phyloP scores from a whole-genome alignment of 2,113 vertebrate genomes.

The Otocyon megalotis region DNA sequence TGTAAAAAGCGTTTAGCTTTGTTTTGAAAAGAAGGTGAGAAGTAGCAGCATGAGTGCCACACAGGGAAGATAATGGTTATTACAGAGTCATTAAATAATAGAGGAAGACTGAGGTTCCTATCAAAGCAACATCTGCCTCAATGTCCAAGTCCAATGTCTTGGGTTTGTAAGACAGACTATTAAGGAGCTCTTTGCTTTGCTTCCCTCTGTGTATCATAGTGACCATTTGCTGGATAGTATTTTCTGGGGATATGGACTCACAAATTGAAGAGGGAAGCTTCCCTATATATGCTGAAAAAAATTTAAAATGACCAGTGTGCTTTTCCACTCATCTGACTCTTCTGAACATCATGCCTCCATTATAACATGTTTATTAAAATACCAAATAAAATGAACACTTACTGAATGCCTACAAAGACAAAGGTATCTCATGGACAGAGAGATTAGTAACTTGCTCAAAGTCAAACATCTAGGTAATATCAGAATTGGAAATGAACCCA shows the following conservation, averaged over 20 bases:
- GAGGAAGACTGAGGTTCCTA: neutral
- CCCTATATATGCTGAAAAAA: neutral
- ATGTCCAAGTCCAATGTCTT: neutral
- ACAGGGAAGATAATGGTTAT: constrained; percentile 4
- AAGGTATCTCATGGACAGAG: neutral
- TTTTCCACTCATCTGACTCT: neutral
- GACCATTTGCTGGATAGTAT: neutral
- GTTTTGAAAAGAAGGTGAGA: neutral
- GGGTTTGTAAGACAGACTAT: neutral
- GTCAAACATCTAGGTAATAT: neutral
- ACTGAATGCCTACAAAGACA: neutral
- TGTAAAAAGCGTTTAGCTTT: neutral
- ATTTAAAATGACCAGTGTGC: neutral
- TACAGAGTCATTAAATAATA: neutral
- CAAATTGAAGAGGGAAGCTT: neutral
- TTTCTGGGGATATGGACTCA: neutral
- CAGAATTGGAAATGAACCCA: neutral
- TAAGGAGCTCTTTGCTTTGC: constrained; percentile 21
- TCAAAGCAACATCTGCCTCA: neutral
- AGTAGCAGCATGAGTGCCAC: neutral
- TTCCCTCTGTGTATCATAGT: neutral
- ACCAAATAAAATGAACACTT: neutral
- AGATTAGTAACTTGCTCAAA: neutral
- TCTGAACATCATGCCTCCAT: neutral
- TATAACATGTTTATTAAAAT: neutral